These are phyloP conservation scores for Austrolebias charrua DNA, from an alignment of 2,797 vertebrate species.

Conservation along the genomic window DNA sequence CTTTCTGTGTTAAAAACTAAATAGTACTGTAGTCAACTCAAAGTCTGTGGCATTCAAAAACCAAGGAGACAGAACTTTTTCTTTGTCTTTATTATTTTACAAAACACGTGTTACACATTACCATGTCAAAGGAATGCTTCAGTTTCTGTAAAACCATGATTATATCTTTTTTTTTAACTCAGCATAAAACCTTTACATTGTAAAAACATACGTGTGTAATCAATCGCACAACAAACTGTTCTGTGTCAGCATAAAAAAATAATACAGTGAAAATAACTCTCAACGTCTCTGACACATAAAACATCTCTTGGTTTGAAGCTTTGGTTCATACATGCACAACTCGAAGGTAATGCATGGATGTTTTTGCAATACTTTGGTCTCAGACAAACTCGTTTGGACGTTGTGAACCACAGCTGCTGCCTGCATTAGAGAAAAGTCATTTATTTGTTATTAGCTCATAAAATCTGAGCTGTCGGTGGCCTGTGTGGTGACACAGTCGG, in stretches of 20 bases:
- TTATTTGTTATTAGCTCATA: constrained; percentile 53
- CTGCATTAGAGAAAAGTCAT: constrained; percentile 39
- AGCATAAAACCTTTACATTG: constrained; percentile 54
- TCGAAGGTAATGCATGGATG: constrained; percentile 20
- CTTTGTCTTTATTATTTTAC: constrained; percentile 66
- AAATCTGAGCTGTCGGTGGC: constrained; percentile 31
- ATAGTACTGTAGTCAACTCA: not conserved
- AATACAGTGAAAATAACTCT: constrained; percentile 45
- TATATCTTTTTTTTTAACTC: constrained; percentile 39
- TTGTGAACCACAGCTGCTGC: constrained; percentile 41
- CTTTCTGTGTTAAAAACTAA: not conserved
- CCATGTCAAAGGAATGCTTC: constrained; percentile 62
- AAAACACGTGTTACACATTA: constrained; percentile 64
- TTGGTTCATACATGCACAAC: constrained; percentile 13
- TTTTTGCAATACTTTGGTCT: constrained; percentile 49
- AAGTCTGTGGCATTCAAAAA: constrained; percentile 19
- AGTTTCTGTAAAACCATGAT: constrained; percentile 53
- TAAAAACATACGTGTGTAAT: constrained; percentile 57
- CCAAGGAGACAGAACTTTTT: constrained; percentile 41
- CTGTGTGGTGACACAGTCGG: constrained; percentile 37
- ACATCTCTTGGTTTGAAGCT: constrained; percentile 27
- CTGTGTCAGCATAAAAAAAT: constrained; percentile 41
- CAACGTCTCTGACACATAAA: constrained; percentile 39
- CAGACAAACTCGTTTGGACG: constrained; percentile 41
- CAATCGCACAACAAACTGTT: constrained; percentile 44